Conservation (phyloP, 2,797 vertebrate genomes). For the Eulemur rubriventer region DNA sequence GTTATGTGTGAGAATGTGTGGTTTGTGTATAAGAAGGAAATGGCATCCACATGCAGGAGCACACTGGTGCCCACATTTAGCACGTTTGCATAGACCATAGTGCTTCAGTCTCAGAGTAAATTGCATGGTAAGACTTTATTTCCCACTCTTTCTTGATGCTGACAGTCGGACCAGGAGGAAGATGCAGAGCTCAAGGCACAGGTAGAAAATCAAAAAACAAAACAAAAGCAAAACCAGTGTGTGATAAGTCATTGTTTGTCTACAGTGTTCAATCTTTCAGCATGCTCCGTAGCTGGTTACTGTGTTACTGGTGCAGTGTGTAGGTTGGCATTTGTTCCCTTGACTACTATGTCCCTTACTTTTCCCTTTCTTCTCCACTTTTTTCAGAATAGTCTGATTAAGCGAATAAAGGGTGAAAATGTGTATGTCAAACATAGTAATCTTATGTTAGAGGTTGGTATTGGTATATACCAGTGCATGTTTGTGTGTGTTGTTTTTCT, state of each 20-base stretch:
- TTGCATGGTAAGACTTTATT: slow-evolving; percentile 82
- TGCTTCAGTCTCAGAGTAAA: slow-evolving; percentile 30
- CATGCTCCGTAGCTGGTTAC: slow-evolving; percentile 75
- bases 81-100: background rate
- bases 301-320: slow-evolving; percentile 75
- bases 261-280: slow-evolving; percentile 66
- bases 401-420: slow-evolving; percentile 96
- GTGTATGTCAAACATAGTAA: slow-evolving; percentile 99
- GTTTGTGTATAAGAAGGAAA: background rate
- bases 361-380: slow-evolving; percentile 89
- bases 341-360: slow-evolving; percentile 84
- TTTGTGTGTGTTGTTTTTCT: slow-evolving; percentile 81
- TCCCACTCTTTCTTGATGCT: slow-evolving; percentile 84
- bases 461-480: slow-evolving; percentile 89
- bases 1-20: background rate
- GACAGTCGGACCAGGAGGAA: slow-evolving; percentile 97
- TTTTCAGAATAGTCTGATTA: slow-evolving; percentile 98
- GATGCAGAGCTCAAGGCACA: slow-evolving; percentile 94
- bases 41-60: background rate
- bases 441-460: slow-evolving; percentile 99
- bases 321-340: slow-evolving; percentile 79
- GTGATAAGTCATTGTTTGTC: slow-evolving; percentile 62
- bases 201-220: slow-evolving; percentile 87
- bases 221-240: background rate
- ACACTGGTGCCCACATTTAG: background rate